A percentile compares a stretch with the other conserved stretches of the same genome.
Evolutionary conservation across 1,140 invertebrate genomes (phyloP).

Genomic region (Caenorhabditis remanei): DNA sequence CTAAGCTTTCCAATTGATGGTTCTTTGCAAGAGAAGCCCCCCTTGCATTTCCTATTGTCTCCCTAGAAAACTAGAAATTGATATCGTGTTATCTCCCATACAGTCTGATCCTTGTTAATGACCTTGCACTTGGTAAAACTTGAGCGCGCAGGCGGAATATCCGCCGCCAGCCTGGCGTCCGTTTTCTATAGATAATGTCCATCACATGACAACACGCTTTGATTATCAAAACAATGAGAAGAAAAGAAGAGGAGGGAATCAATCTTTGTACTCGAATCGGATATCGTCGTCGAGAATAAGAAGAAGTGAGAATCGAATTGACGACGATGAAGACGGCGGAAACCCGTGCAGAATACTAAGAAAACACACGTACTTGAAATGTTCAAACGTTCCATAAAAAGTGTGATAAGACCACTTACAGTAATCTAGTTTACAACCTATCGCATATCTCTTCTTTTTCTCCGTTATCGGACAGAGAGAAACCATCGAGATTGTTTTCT

Average conservation of each 20-base stretch:
- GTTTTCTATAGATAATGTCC: conserved; percentile 32
- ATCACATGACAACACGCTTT: conserved; percentile 55
- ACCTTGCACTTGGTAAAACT: conserved; percentile 54
- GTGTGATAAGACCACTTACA: conserved; percentile 9
- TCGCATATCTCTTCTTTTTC: background rate
- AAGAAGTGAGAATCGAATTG: background rate
- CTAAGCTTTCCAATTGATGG: conserved; percentile 17
- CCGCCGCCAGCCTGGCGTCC: conserved; percentile 51
- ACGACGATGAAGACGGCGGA: background rate
- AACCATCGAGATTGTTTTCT: no score
- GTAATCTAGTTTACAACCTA: conserved; percentile 35
- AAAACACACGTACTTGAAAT: conserved; percentile 35
- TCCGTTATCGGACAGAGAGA: no score
- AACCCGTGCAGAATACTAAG: conserved; percentile 41
- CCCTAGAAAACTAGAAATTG: conserved; percentile 51
- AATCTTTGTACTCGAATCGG: conserved; percentile 49
- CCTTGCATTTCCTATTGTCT: background rate
- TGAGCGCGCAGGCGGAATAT: conserved; percentile 54
- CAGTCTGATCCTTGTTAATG: conserved; percentile 51
- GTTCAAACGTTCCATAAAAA: conserved; percentile 39
- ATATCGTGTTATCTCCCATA: background rate
- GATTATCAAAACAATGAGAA: conserved; percentile 40
- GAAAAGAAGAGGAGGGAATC: background rate
- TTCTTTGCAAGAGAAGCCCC: conserved; percentile 16
- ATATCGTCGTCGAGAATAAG: conserved; percentile 8